These are phyloP conservation scores for Amblyopsis rosae DNA, from an alignment of 2,113 vertebrate genomes.

Conservation along the genomic window DNA sequence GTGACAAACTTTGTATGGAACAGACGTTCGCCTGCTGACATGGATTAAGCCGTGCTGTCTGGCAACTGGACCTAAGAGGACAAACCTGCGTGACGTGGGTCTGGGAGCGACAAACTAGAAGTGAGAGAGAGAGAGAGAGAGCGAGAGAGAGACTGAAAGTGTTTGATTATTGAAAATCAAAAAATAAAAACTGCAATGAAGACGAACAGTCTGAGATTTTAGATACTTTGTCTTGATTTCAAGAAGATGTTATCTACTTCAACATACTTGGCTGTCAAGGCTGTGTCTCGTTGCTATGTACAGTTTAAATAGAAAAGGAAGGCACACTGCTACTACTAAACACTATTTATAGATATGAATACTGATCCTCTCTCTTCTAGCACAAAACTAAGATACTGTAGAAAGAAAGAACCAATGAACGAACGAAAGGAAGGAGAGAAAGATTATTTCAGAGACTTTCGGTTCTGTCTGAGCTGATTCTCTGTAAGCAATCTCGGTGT, in stretches of 20 bases:
- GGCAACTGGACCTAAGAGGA: constrained; percentile 20
- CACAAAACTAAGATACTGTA: constrained; percentile 67
- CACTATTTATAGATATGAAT: constrained; percentile 76
- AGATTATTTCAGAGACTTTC: constrained; percentile 53
- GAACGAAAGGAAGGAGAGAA: constrained; percentile 27
- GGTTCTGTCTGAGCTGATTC: constrained; percentile 51
- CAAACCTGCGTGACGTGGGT: constrained; percentile 13
- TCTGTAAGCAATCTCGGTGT: constrained; percentile 76
- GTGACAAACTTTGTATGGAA: constrained; percentile 41
- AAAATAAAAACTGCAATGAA: constrained; percentile 38
- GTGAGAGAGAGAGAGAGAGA: constrained; percentile 20
- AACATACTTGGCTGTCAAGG: constrained; percentile 32
- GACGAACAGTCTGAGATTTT: constrained; percentile 40
- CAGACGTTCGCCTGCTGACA: constrained; percentile 21
- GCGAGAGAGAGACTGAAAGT: constrained; percentile 12
- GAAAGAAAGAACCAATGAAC: constrained; percentile 35
- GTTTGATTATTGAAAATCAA: constrained; percentile 2
- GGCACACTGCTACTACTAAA: constrained; percentile 64
- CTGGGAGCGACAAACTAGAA: constrained; percentile 24
- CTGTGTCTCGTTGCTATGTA: constrained; percentile 58
- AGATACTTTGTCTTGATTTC: constrained; percentile 35
- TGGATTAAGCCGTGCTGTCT: constrained; percentile 29
- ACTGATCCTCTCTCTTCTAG: constrained; percentile 64
- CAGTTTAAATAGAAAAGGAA: constrained; percentile 54
- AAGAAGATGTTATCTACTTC: constrained; percentile 28